Conservation (phyloP, 2,113 vertebrate genomes). For the Rhynchomys soricoides region DNA sequence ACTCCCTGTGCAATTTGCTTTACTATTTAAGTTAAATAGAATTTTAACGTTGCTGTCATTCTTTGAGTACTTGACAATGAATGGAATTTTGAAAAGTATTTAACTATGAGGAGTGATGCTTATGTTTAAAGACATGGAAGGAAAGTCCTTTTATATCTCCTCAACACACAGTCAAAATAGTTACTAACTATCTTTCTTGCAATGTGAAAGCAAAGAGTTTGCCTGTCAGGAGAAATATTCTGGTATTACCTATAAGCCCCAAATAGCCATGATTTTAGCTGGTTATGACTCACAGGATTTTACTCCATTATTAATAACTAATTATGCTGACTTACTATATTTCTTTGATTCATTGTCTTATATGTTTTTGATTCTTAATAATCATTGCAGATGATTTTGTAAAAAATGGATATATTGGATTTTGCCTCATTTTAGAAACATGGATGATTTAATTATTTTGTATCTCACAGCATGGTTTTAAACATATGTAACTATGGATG, state of each 20-base stretch:
- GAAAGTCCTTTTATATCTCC: not conserved
- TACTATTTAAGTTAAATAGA: conserved; percentile 26
- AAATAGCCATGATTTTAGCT: not conserved
- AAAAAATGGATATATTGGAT: not conserved
- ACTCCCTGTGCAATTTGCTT: not conserved
- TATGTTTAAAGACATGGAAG: not conserved
- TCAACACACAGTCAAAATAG: not conserved
- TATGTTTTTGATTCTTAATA: not conserved
- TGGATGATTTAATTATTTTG: not conserved
- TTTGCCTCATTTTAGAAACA: conserved; percentile 38
- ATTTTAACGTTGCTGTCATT: not conserved
- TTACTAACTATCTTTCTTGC: not conserved
- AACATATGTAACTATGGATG: not conserved
- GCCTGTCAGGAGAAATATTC: not conserved
- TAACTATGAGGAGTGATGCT: conserved; percentile 2
- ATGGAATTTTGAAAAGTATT: not conserved
- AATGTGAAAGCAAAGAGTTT: not conserved
- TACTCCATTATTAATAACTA: not conserved
- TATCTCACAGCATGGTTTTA: not conserved
- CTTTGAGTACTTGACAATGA: not conserved
- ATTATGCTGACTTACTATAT: not conserved
- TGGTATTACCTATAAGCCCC: not conserved
- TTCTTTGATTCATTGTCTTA: not conserved
- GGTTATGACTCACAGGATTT: not conserved
- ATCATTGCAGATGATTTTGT: not conserved